Evolutionary conservation across 1,140 invertebrate species (phyloP), one percentile per base, ranked within the genome.

Genomic region (Colletes latitarsis): DNA sequence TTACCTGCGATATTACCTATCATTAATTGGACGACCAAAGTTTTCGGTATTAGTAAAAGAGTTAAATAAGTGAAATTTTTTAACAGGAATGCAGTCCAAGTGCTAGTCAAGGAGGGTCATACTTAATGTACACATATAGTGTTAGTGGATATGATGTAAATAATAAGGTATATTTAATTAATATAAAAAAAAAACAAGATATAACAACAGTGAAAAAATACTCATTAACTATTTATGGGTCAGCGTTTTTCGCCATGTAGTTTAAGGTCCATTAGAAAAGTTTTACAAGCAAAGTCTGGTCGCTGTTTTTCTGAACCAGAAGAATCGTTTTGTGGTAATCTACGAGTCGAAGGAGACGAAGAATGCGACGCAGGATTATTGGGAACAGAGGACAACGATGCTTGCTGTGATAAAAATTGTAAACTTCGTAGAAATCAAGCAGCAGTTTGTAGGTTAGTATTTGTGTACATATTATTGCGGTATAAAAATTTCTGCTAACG

Each of bases 41-140:
- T 43, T 5, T 5, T 43, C 43, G 8, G 2, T 9, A 43, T 0
- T 43, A 57, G 3, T 1, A 55, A 17, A n/a, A 57, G 15, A n/a
- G 6, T 67, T 63, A 46, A 64, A 43, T 9, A 64, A 71, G 0
- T 57, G 0, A 3, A 39, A 60, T 49, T 39, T 76, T 17, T 84
- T 74, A 66, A 82, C 60, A 93, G 64, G 97, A 98, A 93, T 99
- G 98, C 92, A 97, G 97, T 89, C 98, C 98, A 10, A 97, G 96
- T 91, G 97, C 97, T 89, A 96, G 96, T 89, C 97, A 98, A 93
- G 98, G 98, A 19, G 98, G 98, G 57, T 98, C 98, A 76, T 99
- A 98, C 93, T 95, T 99, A 63, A 99, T 99, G 98, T 99, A 99
- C 93, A 98, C 98, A 0, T 99, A 99, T 92, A 98, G 98, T 87